Conservation (phyloP, 2,113 vertebrate species). For the Lamprotornis superbus region DNA sequence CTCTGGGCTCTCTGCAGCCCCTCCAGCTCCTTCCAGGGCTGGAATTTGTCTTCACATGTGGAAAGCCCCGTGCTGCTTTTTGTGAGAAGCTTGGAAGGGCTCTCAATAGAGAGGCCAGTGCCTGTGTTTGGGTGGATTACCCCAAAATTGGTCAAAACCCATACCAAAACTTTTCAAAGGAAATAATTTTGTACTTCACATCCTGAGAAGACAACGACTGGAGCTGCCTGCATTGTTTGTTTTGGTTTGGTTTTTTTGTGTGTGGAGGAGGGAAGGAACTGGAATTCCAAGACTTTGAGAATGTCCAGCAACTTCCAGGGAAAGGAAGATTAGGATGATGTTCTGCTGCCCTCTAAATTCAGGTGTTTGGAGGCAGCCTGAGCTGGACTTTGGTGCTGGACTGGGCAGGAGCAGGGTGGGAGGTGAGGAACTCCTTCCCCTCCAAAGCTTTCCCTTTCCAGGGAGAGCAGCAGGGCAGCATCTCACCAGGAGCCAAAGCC, state of each 20-base stretch:
- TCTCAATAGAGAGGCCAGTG: background rate
- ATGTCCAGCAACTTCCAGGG: background rate
- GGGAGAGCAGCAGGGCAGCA: background rate
- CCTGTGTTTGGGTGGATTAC: background rate
- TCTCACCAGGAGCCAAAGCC: background rate
- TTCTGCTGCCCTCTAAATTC: background rate
- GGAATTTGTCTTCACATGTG: background rate
- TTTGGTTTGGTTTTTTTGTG: background rate
- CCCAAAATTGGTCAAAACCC: background rate
- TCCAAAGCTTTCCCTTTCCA: background rate
- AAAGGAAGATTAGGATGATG: background rate
- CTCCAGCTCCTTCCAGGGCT: fast-evolving
- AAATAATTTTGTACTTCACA: background rate
- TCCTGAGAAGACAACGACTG: background rate
- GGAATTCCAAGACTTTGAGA: background rate
- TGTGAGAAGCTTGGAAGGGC: background rate
- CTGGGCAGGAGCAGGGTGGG: background rate
- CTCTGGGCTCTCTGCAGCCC: background rate
- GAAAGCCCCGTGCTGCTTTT: background rate
- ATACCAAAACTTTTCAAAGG: background rate
- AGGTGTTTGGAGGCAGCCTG: background rate
- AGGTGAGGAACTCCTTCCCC: background rate
- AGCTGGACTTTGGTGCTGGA: background rate
- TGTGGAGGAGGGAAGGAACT: fast-evolving
- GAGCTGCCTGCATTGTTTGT: background rate